A percentile compares a stretch with the other conserved stretches of the same genome.
These are phyloP conservation scores for Alectoris magna DNA, from an alignment of 2,797 vertebrate genomes.

Conservation along the genomic window DNA sequence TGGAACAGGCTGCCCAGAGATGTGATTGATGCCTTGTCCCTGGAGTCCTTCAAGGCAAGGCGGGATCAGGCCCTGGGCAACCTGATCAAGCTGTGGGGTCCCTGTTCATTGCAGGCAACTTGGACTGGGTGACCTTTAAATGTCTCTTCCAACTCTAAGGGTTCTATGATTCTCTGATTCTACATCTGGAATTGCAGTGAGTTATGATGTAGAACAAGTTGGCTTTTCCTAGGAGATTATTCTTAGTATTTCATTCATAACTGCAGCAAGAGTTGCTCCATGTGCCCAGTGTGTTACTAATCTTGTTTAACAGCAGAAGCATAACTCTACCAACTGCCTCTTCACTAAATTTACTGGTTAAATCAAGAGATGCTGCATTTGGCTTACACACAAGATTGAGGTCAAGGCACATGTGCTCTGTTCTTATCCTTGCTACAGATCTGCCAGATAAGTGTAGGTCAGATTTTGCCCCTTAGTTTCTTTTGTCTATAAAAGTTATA, in stretches of 20 bases:
- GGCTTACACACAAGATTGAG: background rate
- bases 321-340: background rate
- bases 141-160: too few relatives aligned
- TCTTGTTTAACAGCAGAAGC: background rate
- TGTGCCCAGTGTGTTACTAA: background rate
- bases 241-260: background rate
- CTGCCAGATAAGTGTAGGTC: background rate
- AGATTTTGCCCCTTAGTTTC: conserved; percentile 17
- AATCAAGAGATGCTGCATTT: background rate
- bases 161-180: too few relatives aligned
- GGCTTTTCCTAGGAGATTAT: background rate
- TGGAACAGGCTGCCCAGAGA: too few relatives aligned
- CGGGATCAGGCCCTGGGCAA: too few relatives aligned
- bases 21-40: too few relatives aligned
- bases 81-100: too few relatives aligned
- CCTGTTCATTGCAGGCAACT: too few relatives aligned
- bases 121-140: too few relatives aligned
- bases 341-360: background rate
- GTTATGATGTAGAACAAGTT: background rate
- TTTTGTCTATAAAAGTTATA: conserved; percentile 31
- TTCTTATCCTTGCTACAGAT: background rate
- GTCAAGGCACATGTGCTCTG: background rate
- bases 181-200: background rate
- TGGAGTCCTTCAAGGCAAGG: too few relatives aligned
- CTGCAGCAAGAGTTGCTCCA: background rate